Evolutionary conservation across 2,113 vertebrate genomes (phyloP), one percentile per base, ranked within the genome.

Genomic region (Scalopus aquaticus): DNA sequence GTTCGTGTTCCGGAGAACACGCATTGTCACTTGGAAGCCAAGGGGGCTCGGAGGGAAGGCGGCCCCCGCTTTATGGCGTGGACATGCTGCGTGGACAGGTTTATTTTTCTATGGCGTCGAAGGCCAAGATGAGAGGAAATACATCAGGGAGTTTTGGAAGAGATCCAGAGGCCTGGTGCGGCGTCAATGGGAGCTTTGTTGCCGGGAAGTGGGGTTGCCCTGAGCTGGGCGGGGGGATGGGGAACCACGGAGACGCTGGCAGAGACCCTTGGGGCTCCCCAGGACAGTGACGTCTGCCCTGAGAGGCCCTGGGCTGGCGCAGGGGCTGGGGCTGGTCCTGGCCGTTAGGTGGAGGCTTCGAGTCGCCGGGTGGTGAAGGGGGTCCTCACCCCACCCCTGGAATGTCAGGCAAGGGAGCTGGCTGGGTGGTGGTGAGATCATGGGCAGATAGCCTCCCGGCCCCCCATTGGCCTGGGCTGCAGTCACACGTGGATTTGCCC

Each of bases 41-140:
- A 12, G 37, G 6, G 37, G 2, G 9, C 6, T 30, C 12, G 4
- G 28, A 30, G 0, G 8, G 46, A n/a, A 24, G 42, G 42, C 62
- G 56, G 39, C 32, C 28, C n/a, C 37, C 22, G 12, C 19, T 80
- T 87, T 32, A 15, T 28, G 54, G 54, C 30, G 37, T 0, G n/a
- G 51, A 20, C 4, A 0, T 16, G 28, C 26, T 67, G 0, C 9
- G 0, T 17, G 24, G 72, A 11, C 16, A 2, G 22, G 15, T n/a
- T 32, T 51, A 6, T 79, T 42, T 62, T 44, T 67, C 78, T 82
- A 8, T 2, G 10, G 42, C 51, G 26, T 22, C 11, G 67, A 37
- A 37, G 56, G 49, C n/a, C 20, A 44, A 46, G 51, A n/a, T 26
- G 85, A 88, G 56, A 79, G 69, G 64, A 49, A 74, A 32, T 2